Conservation (phyloP, 1,140 invertebrate genomes). For the Aphidius gifuensis region DNA sequence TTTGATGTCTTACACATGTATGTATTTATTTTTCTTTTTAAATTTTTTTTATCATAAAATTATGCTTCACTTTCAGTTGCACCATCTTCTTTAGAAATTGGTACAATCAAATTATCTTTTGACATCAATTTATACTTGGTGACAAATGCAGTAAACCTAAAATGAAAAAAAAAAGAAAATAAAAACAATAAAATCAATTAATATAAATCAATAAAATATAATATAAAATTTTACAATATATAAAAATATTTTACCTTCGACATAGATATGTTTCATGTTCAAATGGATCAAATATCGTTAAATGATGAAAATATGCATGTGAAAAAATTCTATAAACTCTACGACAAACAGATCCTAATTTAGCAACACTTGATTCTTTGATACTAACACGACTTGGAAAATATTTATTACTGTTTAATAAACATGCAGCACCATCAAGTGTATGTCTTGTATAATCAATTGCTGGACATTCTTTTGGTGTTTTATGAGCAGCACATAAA, state of each 20-base stretch:
- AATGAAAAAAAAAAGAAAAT: too few relatives aligned
- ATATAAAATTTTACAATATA: constrained; percentile 6
- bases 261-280: constrained; percentile 95
- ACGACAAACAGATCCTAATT: constrained; percentile 96
- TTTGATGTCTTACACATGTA: too few relatives aligned
- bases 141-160: constrained; percentile 91
- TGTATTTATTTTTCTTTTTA: too few relatives aligned
- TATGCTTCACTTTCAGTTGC: constrained; percentile 70
- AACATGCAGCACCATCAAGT: constrained; percentile 96
- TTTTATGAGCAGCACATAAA: constrained; percentile 98
- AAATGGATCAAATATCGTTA: constrained; percentile 95
- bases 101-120: constrained; percentile 97
- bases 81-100: constrained; percentile 79
- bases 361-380: constrained; percentile 97
- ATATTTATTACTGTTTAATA: constrained; percentile 99
- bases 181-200: constrained; percentile 17
- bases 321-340: constrained; percentile 99
- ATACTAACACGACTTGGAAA: constrained; percentile 99
- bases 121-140: constrained; percentile 99
- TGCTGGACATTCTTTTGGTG: constrained; percentile 99
- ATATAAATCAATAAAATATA: not conserved
- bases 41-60: constrained; percentile 19
- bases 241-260: constrained; percentile 61
- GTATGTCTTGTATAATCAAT: constrained; percentile 99
- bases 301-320: constrained; percentile 98